Percentiles rank a stretch among this genome's conserved stretches.
These are phyloP conservation scores for Campoplex capitator DNA, from an alignment of 2,888 invertebrate genomes.

Conservation along the genomic window DNA sequence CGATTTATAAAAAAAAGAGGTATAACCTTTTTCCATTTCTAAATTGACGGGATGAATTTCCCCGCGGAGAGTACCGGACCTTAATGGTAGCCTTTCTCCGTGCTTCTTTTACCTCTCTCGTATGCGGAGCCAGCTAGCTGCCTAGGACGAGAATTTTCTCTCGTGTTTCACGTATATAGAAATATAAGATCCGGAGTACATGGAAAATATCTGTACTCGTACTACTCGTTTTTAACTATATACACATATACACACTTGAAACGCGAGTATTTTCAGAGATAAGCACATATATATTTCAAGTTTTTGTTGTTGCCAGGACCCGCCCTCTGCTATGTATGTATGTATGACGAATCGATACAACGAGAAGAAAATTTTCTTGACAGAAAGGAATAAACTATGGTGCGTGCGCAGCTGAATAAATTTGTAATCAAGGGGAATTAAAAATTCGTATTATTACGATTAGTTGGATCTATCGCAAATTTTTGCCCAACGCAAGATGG, in stretches of 20 bases:
- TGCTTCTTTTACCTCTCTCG: not conserved
- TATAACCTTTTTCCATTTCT: constrained; percentile 32
- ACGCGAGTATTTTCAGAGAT: no score
- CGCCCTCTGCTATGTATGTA: no score
- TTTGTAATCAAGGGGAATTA: no score
- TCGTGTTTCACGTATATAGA: constrained; percentile 1
- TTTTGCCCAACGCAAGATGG: no score
- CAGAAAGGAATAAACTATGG: no score
- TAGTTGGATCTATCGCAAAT: no score
- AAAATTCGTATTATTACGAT: no score
- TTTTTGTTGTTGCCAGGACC: no score
- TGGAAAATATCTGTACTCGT: not conserved
- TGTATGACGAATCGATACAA: no score
- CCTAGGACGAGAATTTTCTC: constrained; percentile 45
- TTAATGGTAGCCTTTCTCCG: constrained; percentile 58
- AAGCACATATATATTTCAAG: no score
- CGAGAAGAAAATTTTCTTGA: no score
- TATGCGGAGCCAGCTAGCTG: not conserved
- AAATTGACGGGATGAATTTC: constrained; percentile 50
- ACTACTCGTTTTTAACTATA: not conserved
- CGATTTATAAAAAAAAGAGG: constrained; percentile 25
- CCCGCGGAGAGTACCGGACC: constrained; percentile 41
- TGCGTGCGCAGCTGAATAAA: no score
- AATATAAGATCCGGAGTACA: constrained; percentile 10
- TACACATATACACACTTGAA: not conserved